These are phyloP conservation scores for Drosophila bipectinata DNA, from an alignment of 1,140 invertebrate species.

Conservation along the genomic window DNA sequence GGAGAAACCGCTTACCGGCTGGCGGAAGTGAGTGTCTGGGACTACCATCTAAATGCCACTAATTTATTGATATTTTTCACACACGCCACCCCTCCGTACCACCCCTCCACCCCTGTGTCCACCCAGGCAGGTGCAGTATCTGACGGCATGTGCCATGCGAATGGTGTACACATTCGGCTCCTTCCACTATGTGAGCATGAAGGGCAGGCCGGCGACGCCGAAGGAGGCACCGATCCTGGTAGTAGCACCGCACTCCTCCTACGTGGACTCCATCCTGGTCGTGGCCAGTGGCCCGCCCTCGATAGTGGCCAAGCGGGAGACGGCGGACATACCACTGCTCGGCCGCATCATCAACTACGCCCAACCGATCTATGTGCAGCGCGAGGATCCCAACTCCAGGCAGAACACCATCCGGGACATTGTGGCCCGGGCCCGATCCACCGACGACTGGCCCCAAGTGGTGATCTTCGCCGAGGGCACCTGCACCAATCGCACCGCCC, in stretches of 20 bases:
- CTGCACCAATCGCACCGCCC: slow-evolving; percentile 95
- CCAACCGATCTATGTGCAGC: slow-evolving; percentile 96
- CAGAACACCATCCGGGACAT: slow-evolving; percentile 96
- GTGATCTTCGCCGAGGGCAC: slow-evolving; percentile 98
- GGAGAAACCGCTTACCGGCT: slow-evolving; percentile 90
- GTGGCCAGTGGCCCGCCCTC: slow-evolving; percentile 92
- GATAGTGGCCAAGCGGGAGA: slow-evolving; percentile 94
- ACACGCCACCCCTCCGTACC: not conserved
- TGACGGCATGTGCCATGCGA: slow-evolving; percentile 85
- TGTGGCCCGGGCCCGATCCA: slow-evolving; percentile 91
- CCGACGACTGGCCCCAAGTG: slow-evolving; percentile 96
- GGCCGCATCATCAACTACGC: slow-evolving; percentile 97
- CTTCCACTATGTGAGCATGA: slow-evolving; percentile 90
- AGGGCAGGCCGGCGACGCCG: slow-evolving; percentile 87
- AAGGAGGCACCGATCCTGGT: slow-evolving; percentile 93
- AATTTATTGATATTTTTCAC: not conserved
- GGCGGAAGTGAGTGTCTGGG: slow-evolving; percentile 89
- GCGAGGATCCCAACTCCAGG: slow-evolving; percentile 96
- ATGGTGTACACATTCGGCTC: slow-evolving; percentile 91
- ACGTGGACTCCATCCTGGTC: slow-evolving; percentile 94
- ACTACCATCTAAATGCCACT: too few relatives aligned
- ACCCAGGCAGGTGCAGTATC: slow-evolving; percentile 61
- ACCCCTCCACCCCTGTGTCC: not conserved
- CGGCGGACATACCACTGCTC: slow-evolving; percentile 91
- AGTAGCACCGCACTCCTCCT: slow-evolving; percentile 95